Percentiles rank a stretch among this genome's conserved stretches.
Conservation (phyloP, 2,888 invertebrate genomes). For the Pyrgus malvae region DNA sequence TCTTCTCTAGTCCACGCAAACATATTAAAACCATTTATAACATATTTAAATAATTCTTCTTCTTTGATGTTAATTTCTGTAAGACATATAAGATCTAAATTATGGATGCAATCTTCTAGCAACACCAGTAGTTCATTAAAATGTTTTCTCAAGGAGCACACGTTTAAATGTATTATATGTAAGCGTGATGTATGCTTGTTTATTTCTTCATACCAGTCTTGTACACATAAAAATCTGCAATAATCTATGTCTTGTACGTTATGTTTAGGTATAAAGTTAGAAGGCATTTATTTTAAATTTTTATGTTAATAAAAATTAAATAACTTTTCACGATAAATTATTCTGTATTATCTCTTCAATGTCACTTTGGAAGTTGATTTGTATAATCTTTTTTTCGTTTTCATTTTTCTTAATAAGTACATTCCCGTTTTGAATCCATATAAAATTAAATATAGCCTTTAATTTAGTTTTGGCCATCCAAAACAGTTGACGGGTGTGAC, state of each 20-base stretch:
- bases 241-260: background rate
- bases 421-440: constrained; percentile 28
- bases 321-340: background rate
- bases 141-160: constrained; percentile 3
- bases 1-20: too few relatives aligned
- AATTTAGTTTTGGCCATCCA: constrained; percentile 23
- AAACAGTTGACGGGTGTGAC: constrained; percentile 17
- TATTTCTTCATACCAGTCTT: too few relatives aligned
- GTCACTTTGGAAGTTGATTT: constrained; percentile 8
- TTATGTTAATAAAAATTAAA: background rate
- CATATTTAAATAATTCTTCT: too few relatives aligned
- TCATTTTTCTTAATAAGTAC: background rate
- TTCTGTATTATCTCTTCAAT: constrained; percentile 2
- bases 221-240: background rate
- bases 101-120: background rate
- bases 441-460: constrained; percentile 21
- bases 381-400: background rate
- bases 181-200: too few relatives aligned
- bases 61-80: too few relatives aligned
- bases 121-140: background rate
- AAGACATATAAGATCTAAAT: background rate
- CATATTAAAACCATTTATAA: too few relatives aligned
- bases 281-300: background rate
- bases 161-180: constrained; percentile 13
- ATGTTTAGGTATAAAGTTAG: background rate